Conservation (phyloP, 2,888 invertebrate genomes). For the Crepidodera aurea region DNA sequence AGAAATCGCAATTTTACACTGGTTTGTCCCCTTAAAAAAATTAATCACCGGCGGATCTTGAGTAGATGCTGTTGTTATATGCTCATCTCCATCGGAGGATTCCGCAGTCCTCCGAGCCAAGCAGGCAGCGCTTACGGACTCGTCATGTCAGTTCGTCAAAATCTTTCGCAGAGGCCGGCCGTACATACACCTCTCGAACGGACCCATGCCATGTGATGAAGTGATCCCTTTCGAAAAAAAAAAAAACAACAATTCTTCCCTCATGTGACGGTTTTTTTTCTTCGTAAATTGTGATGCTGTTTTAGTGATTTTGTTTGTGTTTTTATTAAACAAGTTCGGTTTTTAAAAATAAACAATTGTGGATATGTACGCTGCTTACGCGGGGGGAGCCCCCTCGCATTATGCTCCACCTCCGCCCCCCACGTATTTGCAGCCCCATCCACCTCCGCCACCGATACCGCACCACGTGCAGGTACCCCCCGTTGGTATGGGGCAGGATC, state of each 20-base stretch:
- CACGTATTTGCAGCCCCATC: conserved; percentile 60
- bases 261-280: conserved; percentile 12
- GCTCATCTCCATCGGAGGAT: conserved; percentile 17
- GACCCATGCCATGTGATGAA: conserved; percentile 22
- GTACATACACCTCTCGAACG: neutral
- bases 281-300: conserved; percentile 26
- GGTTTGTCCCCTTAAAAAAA: no score
- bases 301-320: conserved; percentile 26
- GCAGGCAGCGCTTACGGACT: conserved; percentile 21
- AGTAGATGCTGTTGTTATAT: neutral
- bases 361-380: conserved; percentile 63
- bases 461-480: conserved; percentile 49
- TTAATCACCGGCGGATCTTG: neutral
- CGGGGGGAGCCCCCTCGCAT: conserved; percentile 62
- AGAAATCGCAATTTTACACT: no score
- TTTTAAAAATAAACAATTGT: conserved; percentile 28
- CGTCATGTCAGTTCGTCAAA: conserved; percentile 31
- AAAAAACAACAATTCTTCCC: neutral
- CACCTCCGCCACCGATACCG: conserved; percentile 54
- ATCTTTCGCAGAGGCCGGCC: conserved; percentile 2
- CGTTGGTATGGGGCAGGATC: conserved; percentile 54
- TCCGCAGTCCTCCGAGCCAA: conserved; percentile 14
- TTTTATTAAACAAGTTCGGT: conserved; percentile 22
- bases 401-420: conserved; percentile 63
- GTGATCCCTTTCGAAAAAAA: neutral